A percentile compares a stretch with the other conserved stretches of the same genome.
Conservation (phyloP, 1,140 invertebrate genomes). For the Kradibia gibbosae region DNA sequence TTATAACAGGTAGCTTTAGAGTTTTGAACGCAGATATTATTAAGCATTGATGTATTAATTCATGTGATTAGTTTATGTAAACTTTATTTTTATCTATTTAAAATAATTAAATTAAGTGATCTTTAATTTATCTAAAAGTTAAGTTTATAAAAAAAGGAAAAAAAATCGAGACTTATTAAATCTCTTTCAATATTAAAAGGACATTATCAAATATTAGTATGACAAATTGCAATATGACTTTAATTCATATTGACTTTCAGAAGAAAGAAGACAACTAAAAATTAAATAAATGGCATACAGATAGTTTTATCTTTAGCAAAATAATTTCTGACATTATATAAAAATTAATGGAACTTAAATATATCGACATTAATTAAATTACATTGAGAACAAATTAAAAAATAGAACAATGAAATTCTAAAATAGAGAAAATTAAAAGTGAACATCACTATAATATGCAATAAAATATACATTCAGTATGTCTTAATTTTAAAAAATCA, state of each 20-base stretch:
- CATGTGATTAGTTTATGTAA: constrained; percentile 4
- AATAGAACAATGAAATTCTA: constrained; percentile 20
- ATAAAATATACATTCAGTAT: background rate
- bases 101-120: constrained; percentile 32
- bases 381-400: constrained; percentile 29
- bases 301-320: constrained; percentile 48
- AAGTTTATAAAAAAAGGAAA: constrained; percentile 26
- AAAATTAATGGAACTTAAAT: constrained; percentile 9
- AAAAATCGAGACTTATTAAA: constrained; percentile 29
- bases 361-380: constrained; percentile 27
- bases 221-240: background rate
- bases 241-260: constrained; percentile 7
- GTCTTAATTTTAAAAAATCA: background rate
- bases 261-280: background rate
- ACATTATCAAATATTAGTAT: background rate
- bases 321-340: constrained; percentile 43
- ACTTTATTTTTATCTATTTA: constrained; percentile 26
- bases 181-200: constrained; percentile 12
- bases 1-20: constrained; percentile 42
- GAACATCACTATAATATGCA: constrained; percentile 23
- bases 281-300: background rate
- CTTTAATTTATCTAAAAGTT: constrained; percentile 4
- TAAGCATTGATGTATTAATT: constrained; percentile 23
- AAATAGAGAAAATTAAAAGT: constrained; percentile 26
- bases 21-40: constrained; percentile 27